Base-by-base conservation (phyloP, 2,888 invertebrate genomes). In the Ernsta delagoae region DNA sequence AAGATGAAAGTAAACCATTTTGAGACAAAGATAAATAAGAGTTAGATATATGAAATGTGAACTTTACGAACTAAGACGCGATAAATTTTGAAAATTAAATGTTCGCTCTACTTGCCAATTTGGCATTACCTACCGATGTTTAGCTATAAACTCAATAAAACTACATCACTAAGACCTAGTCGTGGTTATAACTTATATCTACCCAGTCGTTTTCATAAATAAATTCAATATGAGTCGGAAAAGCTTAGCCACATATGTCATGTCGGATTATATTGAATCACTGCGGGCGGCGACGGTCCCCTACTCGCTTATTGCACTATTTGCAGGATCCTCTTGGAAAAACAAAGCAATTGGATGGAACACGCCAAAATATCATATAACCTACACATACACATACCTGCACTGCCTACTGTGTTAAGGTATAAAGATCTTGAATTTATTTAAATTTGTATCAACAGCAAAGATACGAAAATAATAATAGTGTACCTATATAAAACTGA, bases 201-300 rank as follows among this genome's bases (percentile, higher is more conserved):
- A 45, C 31, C 50, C 78, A 82, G 83, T 83, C 84, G 83, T 83
- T 81, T 81, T 81, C 67, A 82, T 82, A 79, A 84, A 86, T 86
- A 86, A 84, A 82, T 85, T 90, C 88, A 87, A 89, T 90, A 90
- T 85, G 88, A 86, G 83, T 83, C 83, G 79, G 71, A 81, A 83
- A 85, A 85, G 72, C 75, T 73, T 74, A 82, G 67, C 54, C 82
- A 88, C 92, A 90, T 87, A 89, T 90, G 91, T 86, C 79, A 77
- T 74, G 75, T 71, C 72, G 85, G 89, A 86, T 89, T 88, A 90
- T 89, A 87, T 87, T 86, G 84, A 87, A 88, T 85, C 87, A 86
- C 86, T 85, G 85, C 79, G 76, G 77, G 74, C 75, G 77, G 81
- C 75, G 77, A 80, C 82, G 75, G 75, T 78, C 76, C 83, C 85